Conservation (phyloP, 2,888 invertebrate species). For the Zelleria hepariella region DNA sequence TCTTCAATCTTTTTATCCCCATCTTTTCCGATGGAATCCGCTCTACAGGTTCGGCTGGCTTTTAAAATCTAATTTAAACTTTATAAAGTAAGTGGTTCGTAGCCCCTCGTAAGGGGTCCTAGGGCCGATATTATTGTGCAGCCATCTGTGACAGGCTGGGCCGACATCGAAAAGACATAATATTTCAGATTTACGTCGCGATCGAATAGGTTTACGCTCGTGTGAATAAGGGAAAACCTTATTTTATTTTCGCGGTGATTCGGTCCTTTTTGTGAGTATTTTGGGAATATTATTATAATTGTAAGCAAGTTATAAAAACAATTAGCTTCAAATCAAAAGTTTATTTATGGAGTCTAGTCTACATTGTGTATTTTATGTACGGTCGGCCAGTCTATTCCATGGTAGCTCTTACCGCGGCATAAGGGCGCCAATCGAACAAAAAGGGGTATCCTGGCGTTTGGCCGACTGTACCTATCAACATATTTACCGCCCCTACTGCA, state of each 20-base stretch:
- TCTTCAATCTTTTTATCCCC: background rate
- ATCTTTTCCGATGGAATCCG: constrained; percentile 34
- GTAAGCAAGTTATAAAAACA: background rate
- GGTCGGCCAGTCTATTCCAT: no score
- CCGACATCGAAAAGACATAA: constrained; percentile 66
- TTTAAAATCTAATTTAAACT: constrained; percentile 72
- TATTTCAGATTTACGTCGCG: constrained; percentile 67
- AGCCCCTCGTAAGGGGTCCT: constrained; percentile 50
- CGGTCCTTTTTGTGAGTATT: constrained; percentile 33
- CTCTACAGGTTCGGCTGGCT: constrained; percentile 42
- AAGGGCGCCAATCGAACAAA: no score
- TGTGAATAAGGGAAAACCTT: constrained; percentile 55
- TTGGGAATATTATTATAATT: no score
- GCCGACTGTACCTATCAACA: no score
- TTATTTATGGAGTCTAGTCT: background rate
- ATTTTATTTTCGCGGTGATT: constrained; percentile 58
- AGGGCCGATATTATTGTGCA: constrained; percentile 60
- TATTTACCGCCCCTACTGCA: background rate
- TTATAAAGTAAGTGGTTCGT: constrained; percentile 60
- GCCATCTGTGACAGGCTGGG: constrained; percentile 64
- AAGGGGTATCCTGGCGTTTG: no score
- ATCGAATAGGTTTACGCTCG: constrained; percentile 68
- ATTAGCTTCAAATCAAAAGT: background rate
- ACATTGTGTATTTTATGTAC: background rate
- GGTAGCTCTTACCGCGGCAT: no score